Evolutionary conservation across 2,113 vertebrate genomes (phyloP).

Genomic region (Suncus etruscus): DNA sequence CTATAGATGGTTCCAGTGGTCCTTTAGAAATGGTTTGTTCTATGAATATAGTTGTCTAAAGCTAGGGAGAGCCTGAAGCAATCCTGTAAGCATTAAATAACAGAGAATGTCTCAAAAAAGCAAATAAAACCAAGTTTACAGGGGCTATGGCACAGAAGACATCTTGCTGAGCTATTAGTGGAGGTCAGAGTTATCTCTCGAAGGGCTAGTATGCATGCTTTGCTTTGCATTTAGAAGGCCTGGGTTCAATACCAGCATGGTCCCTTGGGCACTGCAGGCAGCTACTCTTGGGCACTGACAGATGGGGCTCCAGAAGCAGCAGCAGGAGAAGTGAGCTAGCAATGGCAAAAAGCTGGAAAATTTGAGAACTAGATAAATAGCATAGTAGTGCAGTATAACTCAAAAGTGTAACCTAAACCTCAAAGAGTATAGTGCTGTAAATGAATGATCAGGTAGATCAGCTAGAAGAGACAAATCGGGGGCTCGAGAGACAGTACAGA

Average conservation of each 20-base stretch:
- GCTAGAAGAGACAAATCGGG: background rate
- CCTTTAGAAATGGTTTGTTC: slow-evolving; percentile 53
- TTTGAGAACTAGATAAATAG: slow-evolving; percentile 14
- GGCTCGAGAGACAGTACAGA: too few species aligned
- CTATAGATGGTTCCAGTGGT: background rate
- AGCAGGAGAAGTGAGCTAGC: background rate
- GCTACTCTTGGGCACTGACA: too few species aligned
- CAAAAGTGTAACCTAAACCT: background rate
- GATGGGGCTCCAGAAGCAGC: too few species aligned
- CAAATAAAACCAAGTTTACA: background rate
- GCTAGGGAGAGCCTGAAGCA: background rate
- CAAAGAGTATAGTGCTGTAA: background rate
- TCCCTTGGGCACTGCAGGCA: too few species aligned
- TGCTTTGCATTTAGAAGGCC: background rate
- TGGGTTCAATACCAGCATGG: too few species aligned
- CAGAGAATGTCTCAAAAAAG: slow-evolving; percentile 37
- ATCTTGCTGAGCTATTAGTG: background rate
- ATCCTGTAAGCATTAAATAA: background rate
- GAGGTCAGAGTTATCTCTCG: too few species aligned
- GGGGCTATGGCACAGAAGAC: background rate
- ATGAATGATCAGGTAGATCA: slow-evolving; percentile 7
- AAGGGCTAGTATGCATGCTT: too few species aligned
- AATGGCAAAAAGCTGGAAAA: background rate
- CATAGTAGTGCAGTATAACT: background rate
- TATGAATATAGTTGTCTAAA: background rate